Conservation (phyloP, 2,888 invertebrate species). For the Lampropteryx suffumata region DNA sequence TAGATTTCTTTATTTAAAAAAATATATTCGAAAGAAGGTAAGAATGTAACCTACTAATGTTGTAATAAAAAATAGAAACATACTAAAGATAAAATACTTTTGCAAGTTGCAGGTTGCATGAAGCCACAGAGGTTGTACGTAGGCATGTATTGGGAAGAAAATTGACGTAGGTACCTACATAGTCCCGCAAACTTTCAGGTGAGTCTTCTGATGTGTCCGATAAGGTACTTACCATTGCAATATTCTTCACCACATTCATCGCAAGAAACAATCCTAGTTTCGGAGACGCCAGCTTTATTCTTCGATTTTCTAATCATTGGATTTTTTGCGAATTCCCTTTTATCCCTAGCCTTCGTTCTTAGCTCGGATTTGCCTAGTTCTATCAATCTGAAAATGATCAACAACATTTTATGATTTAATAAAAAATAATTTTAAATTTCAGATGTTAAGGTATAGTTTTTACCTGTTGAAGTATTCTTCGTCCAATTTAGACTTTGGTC, state of each 20-base stretch:
- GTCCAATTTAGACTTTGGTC: conserved; percentile 92
- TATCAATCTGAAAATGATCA: conserved; percentile 83
- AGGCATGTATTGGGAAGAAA: too few relatives aligned
- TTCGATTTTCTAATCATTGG: conserved; percentile 89
- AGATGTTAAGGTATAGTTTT: background rate
- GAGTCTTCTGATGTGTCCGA: background rate
- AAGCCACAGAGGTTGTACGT: background rate
- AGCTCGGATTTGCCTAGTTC: conserved; percentile 91
- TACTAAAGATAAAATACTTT: background rate
- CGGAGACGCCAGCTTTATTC: conserved; percentile 91
- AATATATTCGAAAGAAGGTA: background rate
- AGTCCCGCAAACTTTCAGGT: too few relatives aligned
- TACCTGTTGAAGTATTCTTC: conserved; percentile 94
- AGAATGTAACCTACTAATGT: too few relatives aligned
- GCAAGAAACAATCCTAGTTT: conserved; percentile 89
- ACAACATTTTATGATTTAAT: conserved; percentile 1
- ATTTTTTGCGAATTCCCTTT: conserved; percentile 85
- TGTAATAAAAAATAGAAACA: too few relatives aligned
- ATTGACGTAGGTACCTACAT: too few relatives aligned
- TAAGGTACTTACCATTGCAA: conserved; percentile 84
- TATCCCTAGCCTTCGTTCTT: conserved; percentile 88
- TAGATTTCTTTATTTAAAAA: too few relatives aligned
- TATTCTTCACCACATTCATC: conserved; percentile 93
- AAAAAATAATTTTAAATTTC: background rate
- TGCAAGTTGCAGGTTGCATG: background rate